Conservation (phyloP, 1,140 invertebrate genomes). For the Pygmarrhopalites habei region DNA sequence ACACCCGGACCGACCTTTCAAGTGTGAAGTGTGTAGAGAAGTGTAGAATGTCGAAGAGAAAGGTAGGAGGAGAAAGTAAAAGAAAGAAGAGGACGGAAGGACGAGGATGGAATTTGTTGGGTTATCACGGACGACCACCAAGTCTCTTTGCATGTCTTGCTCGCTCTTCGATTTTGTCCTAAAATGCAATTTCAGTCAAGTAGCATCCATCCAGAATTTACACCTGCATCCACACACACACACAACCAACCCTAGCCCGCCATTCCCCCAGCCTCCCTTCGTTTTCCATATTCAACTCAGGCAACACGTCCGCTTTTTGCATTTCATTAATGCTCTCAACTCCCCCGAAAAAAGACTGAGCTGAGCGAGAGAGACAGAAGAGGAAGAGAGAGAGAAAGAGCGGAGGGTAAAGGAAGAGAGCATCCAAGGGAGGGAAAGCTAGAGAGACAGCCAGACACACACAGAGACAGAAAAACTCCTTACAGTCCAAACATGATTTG, state of each 20-base stretch:
- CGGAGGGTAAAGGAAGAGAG: too few relatives aligned
- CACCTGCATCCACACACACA: constrained; percentile 23
- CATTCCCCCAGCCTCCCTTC: not conserved
- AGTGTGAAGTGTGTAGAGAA: too few relatives aligned
- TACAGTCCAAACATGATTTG: constrained; percentile 27
- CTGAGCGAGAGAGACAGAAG: too few relatives aligned
- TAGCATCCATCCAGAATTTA: constrained; percentile 24
- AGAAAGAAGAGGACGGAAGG: constrained; percentile 5
- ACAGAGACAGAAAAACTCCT: not conserved
- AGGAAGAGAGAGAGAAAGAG: too few relatives aligned
- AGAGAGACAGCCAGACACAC: too few relatives aligned
- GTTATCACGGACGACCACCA: too few relatives aligned
- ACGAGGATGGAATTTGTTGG: too few relatives aligned
- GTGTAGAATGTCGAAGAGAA: not conserved
- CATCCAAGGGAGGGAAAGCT: too few relatives aligned
- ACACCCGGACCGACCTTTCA: not conserved
- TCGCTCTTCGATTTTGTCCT: constrained; percentile 26
- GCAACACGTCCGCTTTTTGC: constrained; percentile 25
- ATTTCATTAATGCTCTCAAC: constrained; percentile 26
- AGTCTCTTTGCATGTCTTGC: too few relatives aligned
- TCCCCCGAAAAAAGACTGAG: not conserved
- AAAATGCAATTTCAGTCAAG: constrained; percentile 28
- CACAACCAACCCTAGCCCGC: too few relatives aligned
- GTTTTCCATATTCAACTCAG: constrained; percentile 22
- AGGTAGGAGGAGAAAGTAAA: constrained; percentile 20